These are phyloP conservation scores for Lithophane ornitopus DNA, from an alignment of 2,888 invertebrate genomes.

Conservation along the genomic window DNA sequence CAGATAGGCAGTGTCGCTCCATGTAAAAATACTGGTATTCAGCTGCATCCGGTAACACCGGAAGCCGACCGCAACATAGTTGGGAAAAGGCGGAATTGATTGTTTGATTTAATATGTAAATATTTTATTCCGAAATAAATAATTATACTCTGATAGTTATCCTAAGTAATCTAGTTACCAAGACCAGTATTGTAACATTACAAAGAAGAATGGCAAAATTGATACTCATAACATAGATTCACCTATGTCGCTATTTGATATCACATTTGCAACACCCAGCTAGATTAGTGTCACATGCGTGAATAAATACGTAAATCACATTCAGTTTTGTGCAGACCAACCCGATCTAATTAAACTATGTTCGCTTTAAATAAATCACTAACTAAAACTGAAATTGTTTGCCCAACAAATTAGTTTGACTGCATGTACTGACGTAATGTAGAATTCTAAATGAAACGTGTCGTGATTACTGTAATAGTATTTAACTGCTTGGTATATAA, in stretches of 20 bases:
- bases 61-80: no score
- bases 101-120: no score
- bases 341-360: constrained; percentile 74
- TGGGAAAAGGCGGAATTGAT: no score
- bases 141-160: no score
- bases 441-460: constrained; percentile 54
- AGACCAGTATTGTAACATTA: not conserved
- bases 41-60: no score
- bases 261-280: constrained; percentile 25
- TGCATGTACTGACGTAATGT: constrained; percentile 29
- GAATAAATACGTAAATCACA: constrained; percentile 57
- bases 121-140: no score
- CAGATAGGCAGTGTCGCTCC: no score
- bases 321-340: constrained; percentile 57
- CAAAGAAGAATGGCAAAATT: no score
- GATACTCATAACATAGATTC: not conserved
- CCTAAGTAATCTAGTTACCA: not conserved
- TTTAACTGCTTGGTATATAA: constrained; percentile 10
- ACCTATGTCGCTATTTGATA: not conserved
- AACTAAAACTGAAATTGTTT: constrained; percentile 72
- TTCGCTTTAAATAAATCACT: constrained; percentile 73
- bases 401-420: constrained; percentile 66
- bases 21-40: no score
- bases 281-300: constrained; percentile 51
- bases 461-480: constrained; percentile 38